These are phyloP conservation scores for Dromococcyx pavoninus DNA, from an alignment of 2,797 vertebrate species.

Conservation along the genomic window DNA sequence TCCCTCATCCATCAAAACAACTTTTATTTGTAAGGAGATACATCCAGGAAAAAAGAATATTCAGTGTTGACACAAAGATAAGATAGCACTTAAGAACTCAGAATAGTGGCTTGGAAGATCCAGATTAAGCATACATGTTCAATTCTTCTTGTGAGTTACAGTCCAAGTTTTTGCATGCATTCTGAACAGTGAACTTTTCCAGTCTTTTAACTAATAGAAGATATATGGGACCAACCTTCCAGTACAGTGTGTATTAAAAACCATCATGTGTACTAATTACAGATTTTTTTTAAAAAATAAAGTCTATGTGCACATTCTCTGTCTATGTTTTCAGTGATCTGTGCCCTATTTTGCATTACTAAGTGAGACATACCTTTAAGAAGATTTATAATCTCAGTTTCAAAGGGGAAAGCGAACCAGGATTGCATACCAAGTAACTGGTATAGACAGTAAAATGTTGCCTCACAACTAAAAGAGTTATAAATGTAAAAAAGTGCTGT, in stretches of 20 bases:
- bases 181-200: not conserved
- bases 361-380: not conserved
- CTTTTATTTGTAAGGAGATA: not conserved
- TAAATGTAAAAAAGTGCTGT: not conserved
- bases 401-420: not conserved
- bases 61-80: not conserved
- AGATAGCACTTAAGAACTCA: not conserved
- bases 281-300: too few species aligned
- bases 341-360: not conserved
- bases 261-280: not conserved
- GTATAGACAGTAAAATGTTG: not conserved
- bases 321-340: not conserved
- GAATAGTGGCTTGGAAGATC: not conserved
- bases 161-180: not conserved
- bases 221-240: not conserved
- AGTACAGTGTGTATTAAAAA: not conserved
- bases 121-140: not conserved
- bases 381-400: not conserved
- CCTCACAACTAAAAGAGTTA: not conserved
- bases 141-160: not conserved
- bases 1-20: not conserved
- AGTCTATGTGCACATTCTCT: not conserved
- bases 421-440: not conserved
- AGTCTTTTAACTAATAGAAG: not conserved
- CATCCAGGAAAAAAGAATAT: not conserved